These are phyloP conservation scores for Drosophila repletoides DNA, from an alignment of 1,140 invertebrate species.

Conservation along the genomic window DNA sequence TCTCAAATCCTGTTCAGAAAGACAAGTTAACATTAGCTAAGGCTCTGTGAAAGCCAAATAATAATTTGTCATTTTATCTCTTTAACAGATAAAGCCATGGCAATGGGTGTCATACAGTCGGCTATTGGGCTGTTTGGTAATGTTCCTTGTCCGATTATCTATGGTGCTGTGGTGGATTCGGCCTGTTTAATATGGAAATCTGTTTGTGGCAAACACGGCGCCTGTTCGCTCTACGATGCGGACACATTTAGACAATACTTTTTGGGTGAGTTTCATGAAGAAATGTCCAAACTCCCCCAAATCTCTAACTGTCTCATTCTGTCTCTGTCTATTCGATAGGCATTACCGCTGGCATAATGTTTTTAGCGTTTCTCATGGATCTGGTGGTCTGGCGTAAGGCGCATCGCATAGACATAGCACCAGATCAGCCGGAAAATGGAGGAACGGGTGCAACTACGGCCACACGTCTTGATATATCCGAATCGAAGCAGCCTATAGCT, in stretches of 20 bases:
- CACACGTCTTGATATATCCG: slow-evolving; percentile 58
- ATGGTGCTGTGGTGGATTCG: slow-evolving; percentile 95
- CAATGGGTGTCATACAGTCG: slow-evolving; percentile 95
- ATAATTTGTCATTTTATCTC: too few relatives aligned
- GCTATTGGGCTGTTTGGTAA: slow-evolving; percentile 96
- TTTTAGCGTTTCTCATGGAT: slow-evolving; percentile 92
- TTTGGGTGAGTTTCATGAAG: slow-evolving; percentile 86
- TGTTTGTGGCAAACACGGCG: slow-evolving; percentile 90
- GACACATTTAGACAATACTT: slow-evolving; percentile 92
- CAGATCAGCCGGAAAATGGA: slow-evolving; percentile 70
- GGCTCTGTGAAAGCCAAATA: too few relatives aligned
- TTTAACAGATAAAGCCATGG: slow-evolving; percentile 93
- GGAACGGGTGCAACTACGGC: slow-evolving; percentile 16
- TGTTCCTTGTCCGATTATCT: slow-evolving; percentile 96
- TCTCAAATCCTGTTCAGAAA: too few relatives aligned
- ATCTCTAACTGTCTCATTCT: background rate
- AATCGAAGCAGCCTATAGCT: slow-evolving; percentile 63
- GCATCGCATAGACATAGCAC: slow-evolving; percentile 87
- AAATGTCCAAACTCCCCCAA: background rate
- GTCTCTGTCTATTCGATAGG: slow-evolving; percentile 83
- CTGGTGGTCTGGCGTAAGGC: slow-evolving; percentile 92
- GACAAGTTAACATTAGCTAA: too few relatives aligned
- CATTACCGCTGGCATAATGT: slow-evolving; percentile 90
- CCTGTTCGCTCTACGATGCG: slow-evolving; percentile 93
- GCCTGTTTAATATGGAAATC: slow-evolving; percentile 94